Evolutionary conservation across 2,888 invertebrate genomes (phyloP).

Genomic region (Anthrax anthrax): DNA sequence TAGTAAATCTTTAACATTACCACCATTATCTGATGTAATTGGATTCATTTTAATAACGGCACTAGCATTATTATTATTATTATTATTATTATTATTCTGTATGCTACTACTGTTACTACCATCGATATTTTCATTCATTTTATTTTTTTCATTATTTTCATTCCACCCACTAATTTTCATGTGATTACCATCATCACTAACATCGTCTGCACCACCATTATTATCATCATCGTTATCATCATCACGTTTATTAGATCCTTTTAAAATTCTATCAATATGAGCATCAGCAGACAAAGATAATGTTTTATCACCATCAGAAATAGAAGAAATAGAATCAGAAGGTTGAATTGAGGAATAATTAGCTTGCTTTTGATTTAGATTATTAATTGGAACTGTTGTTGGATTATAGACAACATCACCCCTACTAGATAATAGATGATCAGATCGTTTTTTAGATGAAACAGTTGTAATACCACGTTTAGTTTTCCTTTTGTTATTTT

Average conservation of each 20-base stretch:
- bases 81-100: not conserved
- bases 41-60: not conserved
- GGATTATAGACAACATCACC: conserved; percentile 29
- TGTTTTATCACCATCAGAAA: conserved; percentile 3
- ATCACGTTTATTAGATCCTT: conserved; percentile 2
- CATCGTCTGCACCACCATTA: conserved; percentile 9
- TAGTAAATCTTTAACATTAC: conserved; percentile 20
- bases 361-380: conserved; percentile 4
- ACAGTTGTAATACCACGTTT: conserved; percentile 17
- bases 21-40: not conserved
- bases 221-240: not conserved
- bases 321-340: not conserved
- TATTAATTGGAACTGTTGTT: conserved; percentile 24
- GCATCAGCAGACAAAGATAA: conserved; percentile 1
- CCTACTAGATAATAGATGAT: not conserved
- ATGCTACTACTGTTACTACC: not conserved
- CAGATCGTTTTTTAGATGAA: conserved; percentile 9
- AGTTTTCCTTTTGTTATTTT: not conserved
- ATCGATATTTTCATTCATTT: too few species aligned
- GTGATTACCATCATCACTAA: conserved; percentile 14
- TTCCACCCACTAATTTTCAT: not conserved
- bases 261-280: conserved; percentile 1
- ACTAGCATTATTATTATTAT: not conserved
- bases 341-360: not conserved
- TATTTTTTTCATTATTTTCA: too few species aligned